Conservation (phyloP, 30 jellyfish, hydroid and myxozoan species). For the Mastigias papua region DNA sequence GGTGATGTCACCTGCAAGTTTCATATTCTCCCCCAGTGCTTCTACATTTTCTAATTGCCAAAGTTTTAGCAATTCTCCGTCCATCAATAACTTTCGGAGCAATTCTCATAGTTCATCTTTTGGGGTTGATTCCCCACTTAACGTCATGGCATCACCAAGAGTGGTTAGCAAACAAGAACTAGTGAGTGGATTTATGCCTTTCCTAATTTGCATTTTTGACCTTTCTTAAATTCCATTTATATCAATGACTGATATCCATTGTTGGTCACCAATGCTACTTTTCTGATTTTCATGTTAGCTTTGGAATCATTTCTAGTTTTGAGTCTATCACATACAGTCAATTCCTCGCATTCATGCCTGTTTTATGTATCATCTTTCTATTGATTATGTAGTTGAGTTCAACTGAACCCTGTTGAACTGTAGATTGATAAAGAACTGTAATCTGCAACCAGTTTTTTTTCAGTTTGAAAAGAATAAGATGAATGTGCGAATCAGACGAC, state of each 20-base stretch:
- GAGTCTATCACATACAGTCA: too few species aligned
- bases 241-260: not conserved
- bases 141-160: conserved; percentile 38
- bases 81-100: conserved; percentile 28
- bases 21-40: conserved; percentile 47
- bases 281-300: too few species aligned
- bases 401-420: not conserved
- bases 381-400: not conserved
- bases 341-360: too few species aligned
- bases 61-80: conserved; percentile 52
- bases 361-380: not conserved
- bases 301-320: too few species aligned
- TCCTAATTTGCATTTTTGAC: too few species aligned
- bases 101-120: conserved; percentile 51
- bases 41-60: conserved; percentile 32
- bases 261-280: not conserved
- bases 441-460: not conserved
- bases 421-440: not conserved
- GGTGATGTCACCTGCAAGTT: conserved; percentile 44
- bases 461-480: conserved; percentile 61
- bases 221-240: too few species aligned
- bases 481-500: conserved; percentile 37
- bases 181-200: not conserved
- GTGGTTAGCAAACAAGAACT: conserved; percentile 31
- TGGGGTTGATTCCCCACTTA: conserved; percentile 55